Percentiles rank a stretch among this genome's conserved stretches.
Conservation (phyloP, 2,888 invertebrate species). For the Caenorhabditis sp. region DNA sequence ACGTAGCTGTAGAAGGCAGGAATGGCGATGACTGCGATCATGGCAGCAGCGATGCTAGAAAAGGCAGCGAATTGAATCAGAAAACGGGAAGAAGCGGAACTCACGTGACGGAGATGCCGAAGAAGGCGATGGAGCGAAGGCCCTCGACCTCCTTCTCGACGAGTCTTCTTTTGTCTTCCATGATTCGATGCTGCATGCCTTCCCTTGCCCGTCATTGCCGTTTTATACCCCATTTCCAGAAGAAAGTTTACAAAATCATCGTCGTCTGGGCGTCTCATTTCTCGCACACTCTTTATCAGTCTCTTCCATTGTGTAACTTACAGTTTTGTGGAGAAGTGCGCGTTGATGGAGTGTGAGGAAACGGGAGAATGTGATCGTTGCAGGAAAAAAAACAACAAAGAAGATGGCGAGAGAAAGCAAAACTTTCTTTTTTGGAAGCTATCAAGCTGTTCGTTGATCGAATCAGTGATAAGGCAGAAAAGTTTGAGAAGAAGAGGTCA, state of each 20-base stretch:
- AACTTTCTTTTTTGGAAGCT: conserved; percentile 17
- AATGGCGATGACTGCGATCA: conserved; percentile 50
- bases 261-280: conserved; percentile 18
- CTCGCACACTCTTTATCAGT: conserved; percentile 35
- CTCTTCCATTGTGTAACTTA: conserved; percentile 43
- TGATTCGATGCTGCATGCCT: conserved; percentile 39
- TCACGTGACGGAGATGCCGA: conserved; percentile 57
- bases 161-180: conserved; percentile 53
- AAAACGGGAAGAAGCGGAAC: conserved; percentile 8
- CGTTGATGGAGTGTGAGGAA: conserved; percentile 33
- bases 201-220: conserved; percentile 7
- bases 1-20: conserved; percentile 58
- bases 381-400: conserved; percentile 51
- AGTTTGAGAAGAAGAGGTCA: conserved; percentile 8
- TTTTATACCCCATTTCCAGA: conserved; percentile 51
- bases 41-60: conserved; percentile 49
- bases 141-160: conserved; percentile 54
- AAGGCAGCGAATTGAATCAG: background rate
- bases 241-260: conserved; percentile 48
- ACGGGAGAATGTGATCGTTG: conserved; percentile 21
- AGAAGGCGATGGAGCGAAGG: conserved; percentile 54
- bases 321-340: conserved; percentile 42
- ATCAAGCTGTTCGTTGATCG: conserved; percentile 37
- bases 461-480: conserved; percentile 48
- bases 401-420: conserved; percentile 33